Percentiles rank a stretch among this genome's conserved stretches.
phyloP scores from a whole-genome alignment of 1,140 invertebrate genomes.

The Caenorhabditis inopinata region DNA sequence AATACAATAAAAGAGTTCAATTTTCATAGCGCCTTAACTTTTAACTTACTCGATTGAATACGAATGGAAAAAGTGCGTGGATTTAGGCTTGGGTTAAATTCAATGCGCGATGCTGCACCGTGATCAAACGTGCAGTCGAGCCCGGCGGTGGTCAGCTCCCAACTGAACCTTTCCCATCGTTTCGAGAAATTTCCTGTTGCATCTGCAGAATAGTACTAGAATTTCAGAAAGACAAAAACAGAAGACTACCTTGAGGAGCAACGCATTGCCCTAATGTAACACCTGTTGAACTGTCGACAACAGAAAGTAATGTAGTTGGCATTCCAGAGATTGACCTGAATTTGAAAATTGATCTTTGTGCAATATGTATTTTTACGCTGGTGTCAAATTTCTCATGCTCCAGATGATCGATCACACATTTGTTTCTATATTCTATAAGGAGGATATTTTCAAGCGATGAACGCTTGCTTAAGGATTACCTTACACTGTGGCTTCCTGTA shows the following conservation, averaged over 20 bases:
- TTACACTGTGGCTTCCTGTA: not conserved
- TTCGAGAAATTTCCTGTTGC: conserved; percentile 35
- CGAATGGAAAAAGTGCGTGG: conserved; percentile 44
- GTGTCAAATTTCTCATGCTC: too few relatives aligned
- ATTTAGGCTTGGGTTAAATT: conserved; percentile 1
- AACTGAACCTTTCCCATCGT: conserved; percentile 46
- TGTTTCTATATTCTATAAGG: not conserved
- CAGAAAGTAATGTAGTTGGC: conserved; percentile 51
- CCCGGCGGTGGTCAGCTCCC: conserved; percentile 42
- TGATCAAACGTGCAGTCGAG: conserved; percentile 52
- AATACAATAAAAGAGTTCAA: too few relatives aligned
- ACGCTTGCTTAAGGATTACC: not conserved
- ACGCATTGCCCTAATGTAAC: conserved; percentile 48
- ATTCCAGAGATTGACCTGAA: conserved; percentile 49
- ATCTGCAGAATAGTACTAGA: not conserved
- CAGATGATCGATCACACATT: too few relatives aligned
- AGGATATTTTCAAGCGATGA: too few relatives aligned
- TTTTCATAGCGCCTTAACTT: too few relatives aligned
- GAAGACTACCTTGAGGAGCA: conserved; percentile 6
- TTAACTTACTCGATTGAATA: conserved; percentile 43
- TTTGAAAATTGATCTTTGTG: not conserved
- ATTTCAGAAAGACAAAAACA: not conserved
- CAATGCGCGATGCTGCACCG: conserved; percentile 9
- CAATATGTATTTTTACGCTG: not conserved
- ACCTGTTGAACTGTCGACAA: conserved; percentile 51